Evolutionary conservation across 1,140 invertebrate genomes (phyloP).

Genomic region (Meloidogyne chitwoodi): DNA sequence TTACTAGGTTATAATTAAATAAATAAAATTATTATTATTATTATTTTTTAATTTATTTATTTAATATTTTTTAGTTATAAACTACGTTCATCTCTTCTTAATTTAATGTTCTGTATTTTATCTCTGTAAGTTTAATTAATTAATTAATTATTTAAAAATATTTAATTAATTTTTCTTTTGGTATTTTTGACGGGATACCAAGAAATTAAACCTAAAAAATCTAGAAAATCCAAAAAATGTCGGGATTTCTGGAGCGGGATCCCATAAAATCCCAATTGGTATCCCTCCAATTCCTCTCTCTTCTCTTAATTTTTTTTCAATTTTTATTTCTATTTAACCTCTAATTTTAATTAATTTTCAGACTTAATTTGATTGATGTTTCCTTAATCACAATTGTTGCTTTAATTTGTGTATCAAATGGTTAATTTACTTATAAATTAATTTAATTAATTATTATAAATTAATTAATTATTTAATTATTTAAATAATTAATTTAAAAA

Average conservation of each 20-base stretch:
- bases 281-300: too few relatives aligned
- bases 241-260: too few relatives aligned
- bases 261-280: too few relatives aligned
- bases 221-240: too few relatives aligned
- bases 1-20: constrained; percentile 28
- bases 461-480: constrained; percentile 14
- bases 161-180: not conserved
- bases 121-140: not conserved
- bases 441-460: not conserved
- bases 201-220: too few relatives aligned
- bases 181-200: too few relatives aligned
- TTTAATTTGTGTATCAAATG: not conserved
- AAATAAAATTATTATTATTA: constrained; percentile 15
- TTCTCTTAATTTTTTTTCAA: too few relatives aligned
- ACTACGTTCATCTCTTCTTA: constrained; percentile 33
- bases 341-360: constrained; percentile 19
- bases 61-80: constrained; percentile 34
- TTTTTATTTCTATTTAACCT: not conserved
- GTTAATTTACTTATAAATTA: not conserved
- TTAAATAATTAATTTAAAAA: constrained; percentile 21
- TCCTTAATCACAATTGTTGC: not conserved
- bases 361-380: constrained; percentile 8
- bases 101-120: constrained; percentile 31
- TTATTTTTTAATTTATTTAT: too few relatives aligned
- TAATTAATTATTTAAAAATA: not conserved